Base-by-base conservation (phyloP, 1,140 invertebrate species). In the Bombus breviceps region DNA sequence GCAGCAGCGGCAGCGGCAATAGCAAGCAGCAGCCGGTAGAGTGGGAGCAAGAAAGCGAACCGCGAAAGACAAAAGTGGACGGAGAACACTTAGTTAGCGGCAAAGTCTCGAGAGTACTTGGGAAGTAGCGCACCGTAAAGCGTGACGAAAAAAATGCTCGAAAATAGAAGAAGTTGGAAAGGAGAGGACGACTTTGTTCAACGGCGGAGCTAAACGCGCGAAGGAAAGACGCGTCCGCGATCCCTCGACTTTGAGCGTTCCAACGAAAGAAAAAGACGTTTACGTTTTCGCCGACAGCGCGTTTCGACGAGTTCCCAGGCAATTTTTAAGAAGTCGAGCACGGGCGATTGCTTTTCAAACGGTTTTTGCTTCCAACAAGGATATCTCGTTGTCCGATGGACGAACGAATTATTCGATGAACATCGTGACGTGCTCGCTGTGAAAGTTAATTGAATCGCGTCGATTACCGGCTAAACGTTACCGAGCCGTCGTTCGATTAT, bases 41-140 rank as follows among this genome's bases (percentile, higher is more conserved):
- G 32, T 4, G 22, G 53, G 3, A 13, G 13, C 25, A 22, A 34
- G 34, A 34, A 80, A 62, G 74, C 12, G 41, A n/a, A 39, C 22
- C 69, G n/a, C 3, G 73, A 74, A 34, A 68, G 59, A 39, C 53
- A 59, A 57, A 75, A 74, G 79, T 81, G 84, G 74, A 86, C 57
- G 57, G n/a, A 83, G 85, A 77, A 85, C 83, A 74, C 84, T 85
- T 85, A 74, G 79, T 81, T 85, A 85, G 79, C 78, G 84, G 79
- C 37, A 43, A 85, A 85, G 79, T 75, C 78, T 85, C 34, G 62
- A 85, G 84, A 74, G 84, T 75, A 57, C 84, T 85, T 62, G 78
- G n/a, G 18, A 81, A 81, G 76, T 81, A 85, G 84, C 71, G 59
- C 71, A 41, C 43, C 59, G 79, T 85, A 81, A 85, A 85, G 57